phyloP scores from a whole-genome alignment of 2,113 vertebrate genomes.

The Aspidoscelis tigris region DNA sequence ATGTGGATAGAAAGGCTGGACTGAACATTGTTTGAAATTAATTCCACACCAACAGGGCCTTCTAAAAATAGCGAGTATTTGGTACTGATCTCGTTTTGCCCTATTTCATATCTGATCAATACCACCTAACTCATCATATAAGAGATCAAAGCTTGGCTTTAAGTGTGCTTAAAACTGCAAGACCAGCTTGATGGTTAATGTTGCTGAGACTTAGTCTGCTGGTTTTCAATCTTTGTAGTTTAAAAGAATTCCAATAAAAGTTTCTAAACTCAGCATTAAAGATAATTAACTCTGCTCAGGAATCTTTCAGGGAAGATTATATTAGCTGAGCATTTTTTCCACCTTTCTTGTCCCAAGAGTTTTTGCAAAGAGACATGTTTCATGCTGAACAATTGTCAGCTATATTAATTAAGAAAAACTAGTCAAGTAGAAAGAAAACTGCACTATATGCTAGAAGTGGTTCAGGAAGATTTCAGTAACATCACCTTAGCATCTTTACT shows the following conservation, averaged over 20 bases:
- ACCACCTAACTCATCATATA: constrained; percentile 16
- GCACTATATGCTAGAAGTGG: constrained; percentile 33
- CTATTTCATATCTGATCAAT: constrained; percentile 7
- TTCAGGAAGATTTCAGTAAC: constrained; percentile 26
- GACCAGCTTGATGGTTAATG: neutral
- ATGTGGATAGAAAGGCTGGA: constrained; percentile 40
- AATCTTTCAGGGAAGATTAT: constrained; percentile 46
- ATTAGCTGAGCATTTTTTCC: constrained; percentile 35
- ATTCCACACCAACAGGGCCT: neutral
- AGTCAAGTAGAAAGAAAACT: constrained; percentile 46
- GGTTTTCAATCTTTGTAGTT: constrained; percentile 37
- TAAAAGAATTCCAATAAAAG: constrained; percentile 44
- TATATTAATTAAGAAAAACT: constrained; percentile 64
- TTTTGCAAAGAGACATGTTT: constrained; percentile 53
- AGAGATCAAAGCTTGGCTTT: neutral
- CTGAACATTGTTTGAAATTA: constrained; percentile 10
- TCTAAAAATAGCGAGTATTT: constrained; percentile 5
- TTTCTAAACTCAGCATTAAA: constrained; percentile 45
- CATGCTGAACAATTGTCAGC: constrained; percentile 44
- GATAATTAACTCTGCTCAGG: constrained; percentile 53
- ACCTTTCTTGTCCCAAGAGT: constrained; percentile 43
- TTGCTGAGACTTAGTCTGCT: constrained; percentile 14
- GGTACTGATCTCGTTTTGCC: neutral
- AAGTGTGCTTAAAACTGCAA: constrained; percentile 2
- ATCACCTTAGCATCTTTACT: neutral